Evolutionary conservation across 2,797 vertebrate genomes (phyloP), one percentile per base, ranked within the genome.

Genomic region (Podarcis lilfordi): DNA sequence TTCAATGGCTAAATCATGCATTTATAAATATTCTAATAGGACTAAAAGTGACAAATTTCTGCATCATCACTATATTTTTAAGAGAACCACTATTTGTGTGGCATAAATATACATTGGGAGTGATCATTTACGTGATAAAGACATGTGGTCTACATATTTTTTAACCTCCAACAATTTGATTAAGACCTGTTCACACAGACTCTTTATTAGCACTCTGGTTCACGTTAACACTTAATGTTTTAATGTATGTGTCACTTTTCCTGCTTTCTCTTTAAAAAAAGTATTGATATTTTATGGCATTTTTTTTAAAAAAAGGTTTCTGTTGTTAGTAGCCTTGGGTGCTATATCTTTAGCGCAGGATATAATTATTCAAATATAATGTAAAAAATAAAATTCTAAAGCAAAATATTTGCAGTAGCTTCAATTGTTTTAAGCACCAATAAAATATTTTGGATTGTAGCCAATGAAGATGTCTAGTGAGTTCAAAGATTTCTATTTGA

Each of bases 331-430:
- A 64, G 61, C 17, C 61, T 8, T 37, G 1, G 8, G 71, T 17
- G 8, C 1, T 64, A 8, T n/a, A 90, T 17, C 17, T 76, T 74
- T 32, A 74, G 6, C 13, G 2, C 19, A 9, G 71, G 32, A 37
- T 2, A 64, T 7, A 64, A 64, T 23, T 64, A 64, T 64, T 64
- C 61, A 64, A 64, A 64, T 64, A 23, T 19, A 64, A 64, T 3
- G 40, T 61, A 4, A 79, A 79, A 93, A 84, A 11, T n/a, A 17
- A 0, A 64, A 21, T 79, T 17, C 68, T 68, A 80, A 81, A 29
- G 17, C 61, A 64, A 27, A 90, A 89, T 80, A 59, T 64, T 80
- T 61, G 85, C 17, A 74, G 66, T 29, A 69, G 25, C 64, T 80
- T 64, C 59, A 61, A 0, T n/a, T 55, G 27, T 71, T 0, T 84